These are phyloP conservation scores for Coregonus suidteri DNA, from an alignment of 2,797 vertebrate species.

Conservation along the genomic window DNA sequence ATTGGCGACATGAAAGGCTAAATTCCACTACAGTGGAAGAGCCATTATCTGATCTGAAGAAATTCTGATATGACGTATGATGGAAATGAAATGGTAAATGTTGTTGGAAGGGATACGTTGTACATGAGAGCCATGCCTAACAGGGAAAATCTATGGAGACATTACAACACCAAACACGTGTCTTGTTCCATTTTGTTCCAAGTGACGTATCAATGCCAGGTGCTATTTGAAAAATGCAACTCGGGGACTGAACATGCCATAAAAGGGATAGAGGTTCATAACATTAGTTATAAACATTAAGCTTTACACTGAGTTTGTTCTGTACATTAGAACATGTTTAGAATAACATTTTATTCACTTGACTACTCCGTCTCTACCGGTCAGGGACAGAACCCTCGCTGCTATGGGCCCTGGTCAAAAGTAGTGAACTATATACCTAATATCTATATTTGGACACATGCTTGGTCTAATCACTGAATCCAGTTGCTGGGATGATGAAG, in stretches of 20 bases:
- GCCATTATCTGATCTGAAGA: background rate
- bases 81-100: background rate
- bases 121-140: conserved; percentile 10
- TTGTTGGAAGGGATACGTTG: background rate
- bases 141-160: background rate
- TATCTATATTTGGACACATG: background rate
- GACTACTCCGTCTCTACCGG: conserved; percentile 27
- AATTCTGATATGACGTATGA: background rate
- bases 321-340: too few species aligned
- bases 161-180: background rate
- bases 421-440: background rate
- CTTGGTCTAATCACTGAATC: background rate
- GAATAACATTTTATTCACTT: background rate
- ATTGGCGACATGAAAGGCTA: background rate
- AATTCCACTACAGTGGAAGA: background rate
- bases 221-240: background rate
- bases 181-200: background rate
- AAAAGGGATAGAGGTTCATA: too few species aligned
- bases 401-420: background rate
- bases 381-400: conserved; percentile 21
- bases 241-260: background rate
- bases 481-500: background rate
- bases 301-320: background rate
- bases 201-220: background rate
- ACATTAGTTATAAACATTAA: background rate